Percentiles rank a stretch among this genome's conserved stretches.
These are phyloP conservation scores for Protobothrops flavoviridis DNA, from an alignment of 2,113 vertebrate species.

Conservation along the genomic window DNA sequence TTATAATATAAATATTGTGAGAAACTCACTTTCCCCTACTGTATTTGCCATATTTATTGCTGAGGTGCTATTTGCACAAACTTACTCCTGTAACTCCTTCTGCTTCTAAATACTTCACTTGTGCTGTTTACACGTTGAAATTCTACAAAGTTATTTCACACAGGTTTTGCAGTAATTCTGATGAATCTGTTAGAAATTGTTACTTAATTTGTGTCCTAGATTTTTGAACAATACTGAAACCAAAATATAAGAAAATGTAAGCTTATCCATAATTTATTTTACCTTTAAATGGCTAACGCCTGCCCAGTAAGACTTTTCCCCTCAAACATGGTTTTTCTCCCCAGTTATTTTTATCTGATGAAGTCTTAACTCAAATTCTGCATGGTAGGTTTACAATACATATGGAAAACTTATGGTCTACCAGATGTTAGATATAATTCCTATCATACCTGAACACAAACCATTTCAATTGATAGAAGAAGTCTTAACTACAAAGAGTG, in stretches of 20 bases:
- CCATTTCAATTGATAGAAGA: background rate
- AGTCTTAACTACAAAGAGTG: background rate
- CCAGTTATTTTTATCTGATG: background rate
- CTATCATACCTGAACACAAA: background rate
- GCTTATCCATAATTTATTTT: background rate
- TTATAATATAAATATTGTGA: background rate
- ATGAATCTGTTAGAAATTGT: background rate
- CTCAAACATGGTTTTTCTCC: background rate
- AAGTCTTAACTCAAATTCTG: background rate
- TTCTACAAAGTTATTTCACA: background rate
- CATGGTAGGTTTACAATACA: background rate
- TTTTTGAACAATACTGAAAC: background rate
- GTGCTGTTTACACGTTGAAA: background rate
- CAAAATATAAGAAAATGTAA: background rate
- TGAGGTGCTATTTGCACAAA: background rate
- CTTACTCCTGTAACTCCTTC: background rate
- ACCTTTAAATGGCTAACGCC: background rate
- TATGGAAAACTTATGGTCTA: background rate
- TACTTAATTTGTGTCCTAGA: background rate
- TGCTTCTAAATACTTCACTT: background rate
- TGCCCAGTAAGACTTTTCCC: background rate
- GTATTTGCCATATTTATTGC: background rate
- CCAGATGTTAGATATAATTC: background rate
- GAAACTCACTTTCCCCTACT: background rate
- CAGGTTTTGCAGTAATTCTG: background rate